Percentiles rank a stretch among this genome's conserved stretches.
Conservation (phyloP, 1,140 invertebrate genomes). For the Drosophila sturtevanti region DNA sequence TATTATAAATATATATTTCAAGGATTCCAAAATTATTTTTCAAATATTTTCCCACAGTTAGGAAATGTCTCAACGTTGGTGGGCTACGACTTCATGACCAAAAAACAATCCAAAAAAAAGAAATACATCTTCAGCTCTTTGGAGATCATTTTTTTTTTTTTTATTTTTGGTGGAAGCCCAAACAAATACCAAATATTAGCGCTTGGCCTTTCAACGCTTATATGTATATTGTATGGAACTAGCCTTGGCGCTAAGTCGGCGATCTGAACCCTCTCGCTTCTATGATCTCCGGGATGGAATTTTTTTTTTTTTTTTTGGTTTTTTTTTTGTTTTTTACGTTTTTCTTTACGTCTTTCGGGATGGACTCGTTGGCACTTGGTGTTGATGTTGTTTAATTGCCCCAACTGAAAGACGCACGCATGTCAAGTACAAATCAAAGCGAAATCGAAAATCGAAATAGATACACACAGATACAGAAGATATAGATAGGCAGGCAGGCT, state of each 20-base stretch:
- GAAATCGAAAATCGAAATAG: conserved; percentile 57
- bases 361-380: conserved; percentile 41
- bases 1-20: no score
- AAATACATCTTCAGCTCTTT: conserved; percentile 4
- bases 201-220: conserved; percentile 62
- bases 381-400: conserved; percentile 77
- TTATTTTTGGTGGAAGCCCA: conserved; percentile 50
- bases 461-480: conserved; percentile 10
- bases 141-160: neutral
- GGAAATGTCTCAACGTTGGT: conserved; percentile 36
- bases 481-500: no score
- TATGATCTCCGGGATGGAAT: conserved; percentile 4
- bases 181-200: conserved; percentile 80
- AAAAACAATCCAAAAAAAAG: neutral
- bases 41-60: neutral
- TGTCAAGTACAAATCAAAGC: conserved; percentile 75
- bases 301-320: no score
- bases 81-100: conserved; percentile 20
- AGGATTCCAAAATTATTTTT: neutral
- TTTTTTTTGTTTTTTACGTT: neutral
- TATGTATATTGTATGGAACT: neutral
- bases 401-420: conserved; percentile 71
- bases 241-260: conserved; percentile 24
- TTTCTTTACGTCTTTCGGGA: neutral
- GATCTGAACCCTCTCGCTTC: conserved; percentile 6